phyloP scores from a whole-genome alignment of 2,797 vertebrate genomes.

The Hydrolagus colliei region DNA sequence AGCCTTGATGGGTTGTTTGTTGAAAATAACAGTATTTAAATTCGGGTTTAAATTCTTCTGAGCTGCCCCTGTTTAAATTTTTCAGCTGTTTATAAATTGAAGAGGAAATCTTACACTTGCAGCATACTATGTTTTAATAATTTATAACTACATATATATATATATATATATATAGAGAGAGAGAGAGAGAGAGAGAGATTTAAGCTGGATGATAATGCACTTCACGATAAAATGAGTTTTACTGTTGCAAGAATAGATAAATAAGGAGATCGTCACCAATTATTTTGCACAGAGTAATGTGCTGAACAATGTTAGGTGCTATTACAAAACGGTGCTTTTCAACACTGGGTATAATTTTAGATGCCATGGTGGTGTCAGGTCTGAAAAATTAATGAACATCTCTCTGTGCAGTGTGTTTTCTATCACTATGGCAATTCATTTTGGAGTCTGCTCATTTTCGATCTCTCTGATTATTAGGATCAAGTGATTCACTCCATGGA shows the following conservation, averaged over 20 bases:
- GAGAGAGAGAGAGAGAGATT: too few relatives aligned
- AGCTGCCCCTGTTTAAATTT: background rate
- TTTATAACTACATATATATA: background rate
- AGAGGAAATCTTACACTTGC: background rate
- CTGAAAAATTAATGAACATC: background rate
- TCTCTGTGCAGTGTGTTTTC: background rate
- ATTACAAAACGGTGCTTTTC: background rate
- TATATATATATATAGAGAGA: too few relatives aligned
- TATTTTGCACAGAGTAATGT: background rate
- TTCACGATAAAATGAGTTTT: background rate
- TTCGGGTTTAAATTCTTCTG: background rate
- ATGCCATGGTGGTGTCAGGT: background rate
- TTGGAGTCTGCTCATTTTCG: background rate
- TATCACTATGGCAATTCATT: background rate
- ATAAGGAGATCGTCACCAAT: background rate
- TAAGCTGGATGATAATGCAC: constrained; percentile 8
- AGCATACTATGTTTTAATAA: constrained; percentile 7
- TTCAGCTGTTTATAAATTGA: background rate
- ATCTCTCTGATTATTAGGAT: background rate
- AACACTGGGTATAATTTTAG: background rate
- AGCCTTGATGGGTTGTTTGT: background rate
- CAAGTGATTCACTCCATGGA: too few relatives aligned
- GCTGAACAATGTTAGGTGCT: constrained; percentile 11
- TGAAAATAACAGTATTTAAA: too few relatives aligned
- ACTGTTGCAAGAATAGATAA: background rate